These are phyloP conservation scores for Drosophila sproati DNA, from an alignment of 1,140 invertebrate genomes.

Conservation along the genomic window DNA sequence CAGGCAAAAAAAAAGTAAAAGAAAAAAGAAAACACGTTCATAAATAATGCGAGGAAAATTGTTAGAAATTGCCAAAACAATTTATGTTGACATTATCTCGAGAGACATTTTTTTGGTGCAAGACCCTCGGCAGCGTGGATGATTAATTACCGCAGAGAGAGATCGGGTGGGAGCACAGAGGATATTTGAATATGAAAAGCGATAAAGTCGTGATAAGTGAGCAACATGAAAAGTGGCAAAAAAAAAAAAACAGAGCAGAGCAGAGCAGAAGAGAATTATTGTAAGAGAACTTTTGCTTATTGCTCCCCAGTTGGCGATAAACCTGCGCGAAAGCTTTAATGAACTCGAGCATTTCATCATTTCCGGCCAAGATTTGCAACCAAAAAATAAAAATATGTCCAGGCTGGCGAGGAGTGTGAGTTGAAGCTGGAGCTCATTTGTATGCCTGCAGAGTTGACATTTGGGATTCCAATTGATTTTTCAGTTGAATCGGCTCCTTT, in stretches of 20 bases:
- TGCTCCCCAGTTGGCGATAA: conserved; percentile 75
- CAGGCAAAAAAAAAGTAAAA: conserved; percentile 7
- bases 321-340: conserved; percentile 58
- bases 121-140: conserved; percentile 38
- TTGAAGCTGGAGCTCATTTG: conserved; percentile 7
- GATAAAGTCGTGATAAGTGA: conserved; percentile 60
- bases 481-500: conserved; percentile 3
- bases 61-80: conserved; percentile 80
- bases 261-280: background rate
- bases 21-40: conserved; percentile 38
- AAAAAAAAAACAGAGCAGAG: conserved; percentile 17
- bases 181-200: conserved; percentile 79
- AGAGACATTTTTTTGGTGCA: conserved; percentile 68
- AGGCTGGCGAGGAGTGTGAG: background rate
- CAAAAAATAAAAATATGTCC: background rate
- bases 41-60: conserved; percentile 75
- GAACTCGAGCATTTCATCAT: conserved; percentile 71
- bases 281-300: conserved; percentile 50
- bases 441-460: conserved; percentile 61
- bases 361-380: conserved; percentile 33
- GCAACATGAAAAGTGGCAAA: background rate
- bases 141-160: conserved; percentile 69
- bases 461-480: conserved; percentile 74
- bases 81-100: conserved; percentile 82
- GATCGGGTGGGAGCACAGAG: conserved; percentile 1